Percentiles rank a stretch among this genome's conserved stretches.
Conservation (phyloP, 2,797 vertebrate genomes). For the Urophycis tenuis region DNA sequence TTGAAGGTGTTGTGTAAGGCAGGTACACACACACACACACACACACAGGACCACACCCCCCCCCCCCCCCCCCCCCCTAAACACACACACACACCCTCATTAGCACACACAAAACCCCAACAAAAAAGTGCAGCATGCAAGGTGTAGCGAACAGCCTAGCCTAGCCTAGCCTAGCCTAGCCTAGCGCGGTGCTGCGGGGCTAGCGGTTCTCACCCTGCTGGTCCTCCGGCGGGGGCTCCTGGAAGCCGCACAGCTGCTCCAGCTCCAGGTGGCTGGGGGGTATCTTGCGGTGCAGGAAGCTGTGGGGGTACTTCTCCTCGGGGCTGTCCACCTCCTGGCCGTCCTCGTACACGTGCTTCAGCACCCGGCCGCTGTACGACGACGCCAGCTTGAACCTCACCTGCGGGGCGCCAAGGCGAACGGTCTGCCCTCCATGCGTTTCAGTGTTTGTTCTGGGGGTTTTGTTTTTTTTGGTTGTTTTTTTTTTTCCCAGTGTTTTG, state of each 20-base stretch:
- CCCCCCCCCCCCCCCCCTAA: not conserved
- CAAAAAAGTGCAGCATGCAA: not conserved
- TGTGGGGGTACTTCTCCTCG: constrained; percentile 82
- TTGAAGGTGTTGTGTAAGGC: no score
- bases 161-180: not conserved
- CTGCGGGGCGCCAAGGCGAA: constrained; percentile 32
- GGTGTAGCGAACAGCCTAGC: not conserved
- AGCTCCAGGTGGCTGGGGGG: constrained; percentile 73
- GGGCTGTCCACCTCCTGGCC: constrained; percentile 90
- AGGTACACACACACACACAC: not conserved
- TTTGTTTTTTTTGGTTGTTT: no score
- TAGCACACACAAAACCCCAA: not conserved
- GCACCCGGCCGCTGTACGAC: constrained; percentile 85
- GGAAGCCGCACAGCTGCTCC: constrained; percentile 68
- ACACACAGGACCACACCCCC: no score
- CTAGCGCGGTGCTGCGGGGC: not conserved
- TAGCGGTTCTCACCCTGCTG: constrained; percentile 34
- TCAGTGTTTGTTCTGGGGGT: not conserved
- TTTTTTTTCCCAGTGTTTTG: not conserved
- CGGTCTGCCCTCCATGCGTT: not conserved
- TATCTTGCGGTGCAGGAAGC: constrained; percentile 75
- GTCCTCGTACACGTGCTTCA: constrained; percentile 94
- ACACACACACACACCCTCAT: not conserved
- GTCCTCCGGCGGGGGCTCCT: constrained; percentile 53
- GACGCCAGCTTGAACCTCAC: constrained; percentile 92